A percentile compares a stretch with the other conserved stretches of the same genome.
Evolutionary conservation across 2,888 invertebrate genomes (phyloP).

Genomic region (Heliothis peltigera): DNA sequence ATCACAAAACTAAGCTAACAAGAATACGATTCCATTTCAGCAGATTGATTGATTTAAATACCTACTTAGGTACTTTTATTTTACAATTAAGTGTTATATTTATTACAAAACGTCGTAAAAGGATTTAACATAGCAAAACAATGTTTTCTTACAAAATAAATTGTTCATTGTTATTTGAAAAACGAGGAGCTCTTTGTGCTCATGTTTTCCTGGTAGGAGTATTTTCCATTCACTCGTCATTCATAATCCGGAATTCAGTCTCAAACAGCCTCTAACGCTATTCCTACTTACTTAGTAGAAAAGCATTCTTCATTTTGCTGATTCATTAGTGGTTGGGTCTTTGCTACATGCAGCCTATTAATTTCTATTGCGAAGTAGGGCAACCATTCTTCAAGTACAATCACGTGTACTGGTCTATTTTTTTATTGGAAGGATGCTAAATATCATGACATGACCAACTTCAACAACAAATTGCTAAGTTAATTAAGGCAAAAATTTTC

Average conservation of each 20-base stretch:
- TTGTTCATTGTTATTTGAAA: slow-evolving; percentile 36
- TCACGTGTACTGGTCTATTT: slow-evolving; percentile 29
- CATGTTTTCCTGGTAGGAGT: slow-evolving; percentile 44
- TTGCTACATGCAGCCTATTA: slow-evolving; percentile 16
- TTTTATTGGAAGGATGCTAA: slow-evolving; percentile 29
- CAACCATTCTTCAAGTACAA: slow-evolving; percentile 9
- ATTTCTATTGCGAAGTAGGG: slow-evolving; percentile 39
- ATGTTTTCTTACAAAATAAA: too few species aligned
- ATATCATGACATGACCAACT: not conserved
- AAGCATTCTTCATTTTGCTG: slow-evolving; percentile 34
- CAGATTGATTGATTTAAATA: too few species aligned
- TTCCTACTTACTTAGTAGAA: slow-evolving; percentile 19
- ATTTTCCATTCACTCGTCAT: slow-evolving; percentile 38
- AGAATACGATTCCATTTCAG: too few species aligned
- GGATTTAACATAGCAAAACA: too few species aligned
- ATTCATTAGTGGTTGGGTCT: slow-evolving; percentile 40
- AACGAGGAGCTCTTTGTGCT: slow-evolving; percentile 24
- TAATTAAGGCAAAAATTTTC: too few species aligned
- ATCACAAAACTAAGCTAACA: too few species aligned
- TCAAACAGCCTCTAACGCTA: slow-evolving; percentile 39
- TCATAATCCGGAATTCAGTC: slow-evolving; percentile 26
- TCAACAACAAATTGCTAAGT: slow-evolving; percentile 30
- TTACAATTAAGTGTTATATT: too few species aligned
- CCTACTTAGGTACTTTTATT: too few species aligned
- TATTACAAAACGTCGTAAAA: too few species aligned